These are phyloP conservation scores for Prionailurus viverrinus DNA, from an alignment of 2,113 vertebrate genomes.

Conservation along the genomic window DNA sequence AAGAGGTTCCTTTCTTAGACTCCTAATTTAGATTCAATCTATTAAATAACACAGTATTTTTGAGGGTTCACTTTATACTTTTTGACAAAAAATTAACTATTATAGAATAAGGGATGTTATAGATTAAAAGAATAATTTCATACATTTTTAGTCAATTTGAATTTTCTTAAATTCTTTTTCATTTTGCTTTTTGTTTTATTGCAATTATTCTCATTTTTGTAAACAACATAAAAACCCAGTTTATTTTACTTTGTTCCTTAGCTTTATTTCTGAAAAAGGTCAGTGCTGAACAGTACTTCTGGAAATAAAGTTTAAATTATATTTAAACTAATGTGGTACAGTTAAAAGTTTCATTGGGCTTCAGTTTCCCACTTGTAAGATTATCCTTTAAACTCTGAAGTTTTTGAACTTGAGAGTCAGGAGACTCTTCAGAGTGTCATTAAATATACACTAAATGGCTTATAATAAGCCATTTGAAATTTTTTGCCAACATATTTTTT, in stretches of 20 bases:
- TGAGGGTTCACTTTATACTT: constrained; percentile 17
- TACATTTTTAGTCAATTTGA: background rate
- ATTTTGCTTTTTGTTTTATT: background rate
- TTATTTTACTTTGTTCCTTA: constrained; percentile 32
- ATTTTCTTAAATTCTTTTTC: constrained; percentile 7
- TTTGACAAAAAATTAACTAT: constrained; percentile 8
- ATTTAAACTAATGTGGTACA: constrained; percentile 1
- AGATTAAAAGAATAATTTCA: background rate
- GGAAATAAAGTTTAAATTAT: constrained; percentile 24
- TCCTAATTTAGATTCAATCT: background rate
- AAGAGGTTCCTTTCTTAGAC: background rate
- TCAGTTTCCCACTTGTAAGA: background rate
- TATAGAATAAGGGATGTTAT: background rate
- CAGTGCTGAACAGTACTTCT: background rate
- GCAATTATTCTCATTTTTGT: background rate
- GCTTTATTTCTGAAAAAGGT: constrained; percentile 4
- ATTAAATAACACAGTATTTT: background rate
- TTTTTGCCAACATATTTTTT: background rate
- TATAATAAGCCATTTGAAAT: background rate
- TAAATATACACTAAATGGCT: background rate
- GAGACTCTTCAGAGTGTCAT: background rate
- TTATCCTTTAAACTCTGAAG: background rate
- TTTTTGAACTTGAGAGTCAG: background rate
- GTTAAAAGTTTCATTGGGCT: constrained; percentile 32
- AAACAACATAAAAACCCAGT: constrained; percentile 30